Conservation (phyloP, 1,140 invertebrate genomes). For the Ephestia elutella region DNA sequence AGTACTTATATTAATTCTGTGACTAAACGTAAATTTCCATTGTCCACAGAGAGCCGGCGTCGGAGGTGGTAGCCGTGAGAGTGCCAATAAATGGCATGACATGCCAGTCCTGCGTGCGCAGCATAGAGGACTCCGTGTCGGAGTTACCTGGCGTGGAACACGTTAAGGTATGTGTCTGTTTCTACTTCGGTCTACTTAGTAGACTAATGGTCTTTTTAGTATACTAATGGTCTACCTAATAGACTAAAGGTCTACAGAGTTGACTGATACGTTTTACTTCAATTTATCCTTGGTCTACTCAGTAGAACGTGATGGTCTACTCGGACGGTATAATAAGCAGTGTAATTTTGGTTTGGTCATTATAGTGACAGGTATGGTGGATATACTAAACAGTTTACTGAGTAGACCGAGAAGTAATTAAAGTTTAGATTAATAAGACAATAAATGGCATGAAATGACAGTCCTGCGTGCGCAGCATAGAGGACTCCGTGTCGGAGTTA, state of each 20-base stretch:
- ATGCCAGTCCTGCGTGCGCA: constrained; percentile 87
- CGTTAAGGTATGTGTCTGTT: constrained; percentile 76
- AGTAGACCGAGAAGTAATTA: no score
- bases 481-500: constrained; percentile 76
- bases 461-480: constrained; percentile 86
- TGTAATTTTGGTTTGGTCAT: no score
- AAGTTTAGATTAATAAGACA: constrained; percentile 11
- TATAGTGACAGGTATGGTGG: no score
- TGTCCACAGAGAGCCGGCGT: constrained; percentile 42
- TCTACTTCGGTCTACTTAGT: not conserved
- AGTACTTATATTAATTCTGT: no score
- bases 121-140: constrained; percentile 80
- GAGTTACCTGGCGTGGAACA: constrained; percentile 76
- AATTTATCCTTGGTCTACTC: not conserved
- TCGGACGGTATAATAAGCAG: not conserved
- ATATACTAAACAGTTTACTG: no score
- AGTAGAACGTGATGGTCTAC: not conserved
- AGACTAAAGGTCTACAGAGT: not conserved
- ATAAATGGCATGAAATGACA: constrained; percentile 90
- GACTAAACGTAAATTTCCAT: constrained; percentile 11
- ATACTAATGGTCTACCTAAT: not conserved
- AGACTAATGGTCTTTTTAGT: not conserved
- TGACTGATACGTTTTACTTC: not conserved
- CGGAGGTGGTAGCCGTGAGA: constrained; percentile 60
- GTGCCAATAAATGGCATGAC: constrained; percentile 87